Percentiles rank a stretch among this genome's conserved stretches.
Evolutionary conservation across 1,140 invertebrate genomes (phyloP).

Genomic region (Dolichoris vasculosae): DNA sequence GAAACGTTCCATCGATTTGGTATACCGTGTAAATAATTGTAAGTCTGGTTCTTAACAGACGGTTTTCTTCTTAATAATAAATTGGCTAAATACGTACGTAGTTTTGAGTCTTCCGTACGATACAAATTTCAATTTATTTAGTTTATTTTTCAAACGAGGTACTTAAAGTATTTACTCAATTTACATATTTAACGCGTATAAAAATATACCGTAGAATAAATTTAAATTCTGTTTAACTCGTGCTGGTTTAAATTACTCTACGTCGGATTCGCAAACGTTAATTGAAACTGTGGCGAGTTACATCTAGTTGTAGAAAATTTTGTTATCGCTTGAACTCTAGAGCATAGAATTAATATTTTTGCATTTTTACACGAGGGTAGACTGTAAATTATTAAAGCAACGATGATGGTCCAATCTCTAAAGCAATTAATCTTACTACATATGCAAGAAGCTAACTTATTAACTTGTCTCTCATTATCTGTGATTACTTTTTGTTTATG

Average conservation of each 20-base stretch:
- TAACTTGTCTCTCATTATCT: conserved; percentile 17
- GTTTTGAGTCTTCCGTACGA: no score
- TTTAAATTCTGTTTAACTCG: not conserved
- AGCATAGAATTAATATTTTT: conserved; percentile 24
- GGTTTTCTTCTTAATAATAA: no score
- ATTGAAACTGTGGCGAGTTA: not conserved
- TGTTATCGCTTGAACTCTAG: conserved; percentile 17
- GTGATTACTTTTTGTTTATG: not conserved
- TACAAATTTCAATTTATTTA: no score
- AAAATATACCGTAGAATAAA: no score
- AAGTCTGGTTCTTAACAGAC: no score
- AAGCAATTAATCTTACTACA: conserved; percentile 1
- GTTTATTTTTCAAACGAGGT: no score
- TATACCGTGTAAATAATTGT: no score
- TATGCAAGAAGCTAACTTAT: not conserved
- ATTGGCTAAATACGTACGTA: no score
- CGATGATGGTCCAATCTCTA: not conserved
- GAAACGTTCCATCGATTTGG: no score
- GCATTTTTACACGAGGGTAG: not conserved
- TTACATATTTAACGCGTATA: no score
- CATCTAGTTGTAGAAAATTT: conserved; percentile 14
- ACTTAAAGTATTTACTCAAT: no score
- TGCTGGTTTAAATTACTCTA: not conserved
- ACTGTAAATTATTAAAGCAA: conserved; percentile 8
- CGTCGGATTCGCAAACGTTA: not conserved